Evolutionary conservation across 2,113 vertebrate species (phyloP).

Genomic region (Talpa occidentalis): DNA sequence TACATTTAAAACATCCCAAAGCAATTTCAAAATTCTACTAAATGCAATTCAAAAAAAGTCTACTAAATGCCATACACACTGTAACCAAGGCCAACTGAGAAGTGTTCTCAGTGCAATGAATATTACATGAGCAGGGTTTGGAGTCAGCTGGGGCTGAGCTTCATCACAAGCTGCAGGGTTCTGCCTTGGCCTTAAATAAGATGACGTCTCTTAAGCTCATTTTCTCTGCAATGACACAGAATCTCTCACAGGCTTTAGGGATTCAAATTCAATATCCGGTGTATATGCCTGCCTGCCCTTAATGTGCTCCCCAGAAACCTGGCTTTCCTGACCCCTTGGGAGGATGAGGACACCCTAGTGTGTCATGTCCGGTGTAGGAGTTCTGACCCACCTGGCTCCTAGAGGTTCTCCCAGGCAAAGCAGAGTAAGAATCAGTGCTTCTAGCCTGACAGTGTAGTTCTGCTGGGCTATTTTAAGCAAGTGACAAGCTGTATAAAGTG

Average conservation of each 20-base stretch:
- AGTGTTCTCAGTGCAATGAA: not conserved
- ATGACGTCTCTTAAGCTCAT: not conserved
- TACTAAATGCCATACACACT: not conserved
- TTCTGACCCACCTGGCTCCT: not conserved
- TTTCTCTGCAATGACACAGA: not conserved
- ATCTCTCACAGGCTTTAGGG: not conserved
- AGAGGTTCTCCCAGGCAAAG: not conserved
- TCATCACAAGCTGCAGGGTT: not conserved
- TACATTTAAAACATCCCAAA: conserved; percentile 27
- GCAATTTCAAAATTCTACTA: not conserved
- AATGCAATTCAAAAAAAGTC: not conserved
- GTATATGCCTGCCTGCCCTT: not conserved
- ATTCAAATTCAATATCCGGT: not conserved
- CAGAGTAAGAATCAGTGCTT: not conserved
- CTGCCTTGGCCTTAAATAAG: not conserved
- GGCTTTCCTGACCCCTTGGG: not conserved
- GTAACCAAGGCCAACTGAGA: not conserved
- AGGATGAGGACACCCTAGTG: not conserved
- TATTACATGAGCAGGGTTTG: not conserved
- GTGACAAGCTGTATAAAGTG: not conserved
- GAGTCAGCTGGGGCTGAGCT: not conserved
- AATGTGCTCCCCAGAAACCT: not conserved
- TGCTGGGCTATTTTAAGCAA: not conserved
- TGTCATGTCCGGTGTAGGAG: not conserved
- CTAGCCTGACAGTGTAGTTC: not conserved